Conservation (phyloP, 2,797 vertebrate species). For the Pangasius sanitwongsei region DNA sequence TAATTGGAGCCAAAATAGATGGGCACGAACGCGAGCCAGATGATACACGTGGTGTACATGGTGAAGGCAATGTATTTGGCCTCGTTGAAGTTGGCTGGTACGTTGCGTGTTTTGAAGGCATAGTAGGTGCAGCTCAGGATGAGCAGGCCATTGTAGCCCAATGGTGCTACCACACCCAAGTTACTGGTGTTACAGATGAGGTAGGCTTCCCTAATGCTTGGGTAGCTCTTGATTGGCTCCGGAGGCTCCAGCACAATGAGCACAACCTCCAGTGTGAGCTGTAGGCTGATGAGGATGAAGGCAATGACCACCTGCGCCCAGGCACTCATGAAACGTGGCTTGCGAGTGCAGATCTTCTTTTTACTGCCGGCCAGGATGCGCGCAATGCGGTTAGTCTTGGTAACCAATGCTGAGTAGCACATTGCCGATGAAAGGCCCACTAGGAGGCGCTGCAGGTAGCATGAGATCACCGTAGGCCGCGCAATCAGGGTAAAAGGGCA, state of each 20-base stretch:
- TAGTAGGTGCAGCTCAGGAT: conserved; percentile 99
- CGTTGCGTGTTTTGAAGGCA: conserved; percentile 98
- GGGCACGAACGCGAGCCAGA: conserved; percentile 98
- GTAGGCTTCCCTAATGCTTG: conserved; percentile 95
- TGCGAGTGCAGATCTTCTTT: conserved; percentile 98
- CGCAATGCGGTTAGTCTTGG: conserved; percentile 98
- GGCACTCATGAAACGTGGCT: conserved; percentile 97
- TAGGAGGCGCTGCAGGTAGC: conserved; percentile 94
- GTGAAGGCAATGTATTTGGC: conserved; percentile 99
- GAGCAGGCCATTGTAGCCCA: conserved; percentile 97
- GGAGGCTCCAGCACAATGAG: conserved; percentile 96
- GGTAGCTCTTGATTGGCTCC: conserved; percentile 91
- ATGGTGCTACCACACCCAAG: conserved; percentile 91
- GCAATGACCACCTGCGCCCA: conserved; percentile 97
- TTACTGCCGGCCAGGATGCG: conserved; percentile 98
- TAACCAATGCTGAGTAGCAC: conserved; percentile 97
- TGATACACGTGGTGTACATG: conserved; percentile 99
- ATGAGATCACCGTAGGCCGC: conserved; percentile 88
- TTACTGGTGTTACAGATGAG: conserved; percentile 99
- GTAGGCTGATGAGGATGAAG: conserved; percentile 90
- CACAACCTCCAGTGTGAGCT: conserved; percentile 89
- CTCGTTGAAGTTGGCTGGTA: conserved; percentile 98
- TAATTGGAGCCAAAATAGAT: conserved; percentile 99
- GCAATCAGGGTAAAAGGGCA: conserved; percentile 97
- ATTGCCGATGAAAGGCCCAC: conserved; percentile 96